A percentile compares a stretch with the other conserved stretches of the same genome.
Conservation (phyloP, 2,113 vertebrate species). For the Coturnix japonica region DNA sequence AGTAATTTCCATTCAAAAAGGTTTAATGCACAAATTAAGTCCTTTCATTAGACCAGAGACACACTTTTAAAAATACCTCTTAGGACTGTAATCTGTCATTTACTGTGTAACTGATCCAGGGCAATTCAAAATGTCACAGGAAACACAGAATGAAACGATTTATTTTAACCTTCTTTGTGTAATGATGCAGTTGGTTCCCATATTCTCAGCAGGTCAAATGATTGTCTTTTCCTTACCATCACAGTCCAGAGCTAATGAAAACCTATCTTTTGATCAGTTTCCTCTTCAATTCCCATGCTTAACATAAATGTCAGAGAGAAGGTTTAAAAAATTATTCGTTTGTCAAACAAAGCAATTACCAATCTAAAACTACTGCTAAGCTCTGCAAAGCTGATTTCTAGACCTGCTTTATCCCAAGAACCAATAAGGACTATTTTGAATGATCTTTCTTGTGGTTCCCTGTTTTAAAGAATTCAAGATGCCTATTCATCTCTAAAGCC, state of each 20-base stretch:
- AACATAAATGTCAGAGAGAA: background rate
- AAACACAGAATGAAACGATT: background rate
- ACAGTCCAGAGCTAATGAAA: background rate
- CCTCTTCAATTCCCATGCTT: background rate
- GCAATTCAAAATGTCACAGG: background rate
- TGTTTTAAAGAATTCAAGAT: background rate
- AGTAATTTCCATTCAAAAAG: background rate
- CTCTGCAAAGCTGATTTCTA: background rate
- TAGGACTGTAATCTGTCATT: background rate
- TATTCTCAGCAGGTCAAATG: background rate
- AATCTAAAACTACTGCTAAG: background rate
- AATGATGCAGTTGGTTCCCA: background rate
- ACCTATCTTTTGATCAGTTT: background rate
- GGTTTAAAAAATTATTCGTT: background rate
- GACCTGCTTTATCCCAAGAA: background rate
- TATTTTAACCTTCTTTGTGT: background rate
- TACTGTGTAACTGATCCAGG: background rate
- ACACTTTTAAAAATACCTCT: background rate
- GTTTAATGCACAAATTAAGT: background rate
- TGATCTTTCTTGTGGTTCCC: background rate
- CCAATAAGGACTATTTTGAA: background rate
- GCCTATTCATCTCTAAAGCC: background rate
- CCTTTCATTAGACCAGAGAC: background rate
- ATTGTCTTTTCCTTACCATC: background rate
- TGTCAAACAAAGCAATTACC: background rate